Percentiles rank a stretch among this genome's conserved stretches.
Evolutionary conservation across 23 tunicate genomes (phyloP).

Genomic region (Botrylloides violaceus): DNA sequence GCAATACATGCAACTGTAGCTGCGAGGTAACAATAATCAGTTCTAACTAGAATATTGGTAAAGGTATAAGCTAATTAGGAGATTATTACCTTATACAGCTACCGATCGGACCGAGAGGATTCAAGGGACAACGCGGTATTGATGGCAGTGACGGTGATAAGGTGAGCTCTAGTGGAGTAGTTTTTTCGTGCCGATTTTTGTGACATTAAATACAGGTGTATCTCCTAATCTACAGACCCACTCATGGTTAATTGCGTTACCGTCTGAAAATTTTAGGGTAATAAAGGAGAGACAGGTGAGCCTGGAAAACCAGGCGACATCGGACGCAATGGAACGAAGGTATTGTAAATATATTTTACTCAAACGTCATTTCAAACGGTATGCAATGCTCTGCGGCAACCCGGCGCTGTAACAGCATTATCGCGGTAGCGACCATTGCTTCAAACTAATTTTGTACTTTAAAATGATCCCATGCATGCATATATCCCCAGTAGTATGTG

Average conservation of each 20-base stretch:
- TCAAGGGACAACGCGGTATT: conserved; percentile 22
- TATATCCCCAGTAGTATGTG: no score
- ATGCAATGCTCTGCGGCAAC: no score
- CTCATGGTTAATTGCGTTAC: not conserved
- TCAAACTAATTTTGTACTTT: no score
- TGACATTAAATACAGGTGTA: no score
- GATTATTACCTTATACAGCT: conserved; percentile 24
- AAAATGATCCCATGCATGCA: no score
- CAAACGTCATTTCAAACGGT: no score
- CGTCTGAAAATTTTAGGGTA: not conserved
- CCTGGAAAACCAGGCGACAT: not conserved
- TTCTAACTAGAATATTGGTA: not conserved
- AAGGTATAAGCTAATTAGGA: no score
- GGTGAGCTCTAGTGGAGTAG: no score
- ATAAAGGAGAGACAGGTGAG: not conserved
- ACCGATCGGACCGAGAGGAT: conserved; percentile 46
- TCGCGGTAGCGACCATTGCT: no score
- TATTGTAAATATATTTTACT: not conserved
- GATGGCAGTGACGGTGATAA: no score
- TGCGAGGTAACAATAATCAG: conserved; percentile 47
- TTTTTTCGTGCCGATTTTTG: no score
- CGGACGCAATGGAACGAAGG: conserved; percentile 18
- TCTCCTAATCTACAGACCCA: not conserved
- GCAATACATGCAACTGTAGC: conserved; percentile 66
- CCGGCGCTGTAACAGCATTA: no score